phyloP scores from a whole-genome alignment of 2,888 invertebrate genomes.

The Diogma glabrata region DNA sequence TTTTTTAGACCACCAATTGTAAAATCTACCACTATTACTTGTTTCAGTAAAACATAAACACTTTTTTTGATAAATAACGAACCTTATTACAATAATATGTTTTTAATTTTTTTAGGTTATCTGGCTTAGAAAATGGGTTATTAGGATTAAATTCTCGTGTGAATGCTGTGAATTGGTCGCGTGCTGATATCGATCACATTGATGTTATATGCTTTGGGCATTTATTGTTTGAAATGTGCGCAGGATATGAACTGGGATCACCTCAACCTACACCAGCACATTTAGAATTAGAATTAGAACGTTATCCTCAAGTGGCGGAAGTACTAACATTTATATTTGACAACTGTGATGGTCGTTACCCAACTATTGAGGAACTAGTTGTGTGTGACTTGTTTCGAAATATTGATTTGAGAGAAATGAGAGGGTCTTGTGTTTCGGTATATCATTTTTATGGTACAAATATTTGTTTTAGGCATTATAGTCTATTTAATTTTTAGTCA shows the following conservation, averaged over 20 bases:
- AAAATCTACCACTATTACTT: too few relatives aligned
- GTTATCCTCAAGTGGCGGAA: slow-evolving; percentile 65
- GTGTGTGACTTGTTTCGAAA: slow-evolving; percentile 76
- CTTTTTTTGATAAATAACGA: too few relatives aligned
- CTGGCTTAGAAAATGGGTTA: slow-evolving; percentile 77
- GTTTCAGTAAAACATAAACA: too few relatives aligned
- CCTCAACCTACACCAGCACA: slow-evolving; percentile 64
- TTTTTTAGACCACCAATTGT: too few relatives aligned
- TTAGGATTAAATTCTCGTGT: slow-evolving; percentile 53
- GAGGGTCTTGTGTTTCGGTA: slow-evolving; percentile 69
- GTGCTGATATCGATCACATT: slow-evolving; percentile 40
- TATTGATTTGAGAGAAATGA: slow-evolving; percentile 78
- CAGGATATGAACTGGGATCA: slow-evolving; percentile 67
- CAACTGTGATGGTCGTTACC: slow-evolving; percentile 50
- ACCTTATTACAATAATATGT: too few relatives aligned
- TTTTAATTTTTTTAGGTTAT: slow-evolving; percentile 49
- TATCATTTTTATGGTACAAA: slow-evolving; percentile 24
- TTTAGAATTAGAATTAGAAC: slow-evolving; percentile 53
- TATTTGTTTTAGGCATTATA: neutral
- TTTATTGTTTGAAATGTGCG: slow-evolving; percentile 84
- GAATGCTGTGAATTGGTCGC: slow-evolving; percentile 43
- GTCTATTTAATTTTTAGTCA: slow-evolving; percentile 26
- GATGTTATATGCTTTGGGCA: slow-evolving; percentile 68
- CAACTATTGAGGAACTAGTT: slow-evolving; percentile 66
- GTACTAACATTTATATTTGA: slow-evolving; percentile 69